Evolutionary conservation across 1,140 invertebrate genomes (phyloP).

Genomic region (Drosophila elegans): DNA sequence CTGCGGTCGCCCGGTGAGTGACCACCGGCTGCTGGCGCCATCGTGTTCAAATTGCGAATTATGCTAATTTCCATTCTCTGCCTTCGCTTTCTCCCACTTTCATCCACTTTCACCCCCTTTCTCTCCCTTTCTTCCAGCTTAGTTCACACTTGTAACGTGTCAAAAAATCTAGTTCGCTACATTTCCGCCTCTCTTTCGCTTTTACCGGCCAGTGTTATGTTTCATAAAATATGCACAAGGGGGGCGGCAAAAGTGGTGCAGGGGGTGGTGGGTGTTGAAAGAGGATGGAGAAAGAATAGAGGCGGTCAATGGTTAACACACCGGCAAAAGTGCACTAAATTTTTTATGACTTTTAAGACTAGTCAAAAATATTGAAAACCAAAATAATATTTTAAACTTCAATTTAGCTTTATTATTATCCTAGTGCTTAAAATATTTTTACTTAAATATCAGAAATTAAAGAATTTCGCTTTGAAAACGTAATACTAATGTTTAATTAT

Average conservation of each 20-base stretch:
- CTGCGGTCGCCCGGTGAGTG: conserved; percentile 31
- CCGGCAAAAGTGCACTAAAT: neutral
- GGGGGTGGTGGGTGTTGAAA: neutral
- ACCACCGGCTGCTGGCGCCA: conserved; percentile 47
- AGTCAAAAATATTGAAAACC: no score
- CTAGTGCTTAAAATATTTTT: no score
- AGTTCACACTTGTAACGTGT: conserved; percentile 57
- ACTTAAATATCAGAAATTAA: no score
- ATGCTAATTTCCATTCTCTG: conserved; percentile 66
- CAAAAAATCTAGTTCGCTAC: conserved; percentile 68
- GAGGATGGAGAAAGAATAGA: neutral
- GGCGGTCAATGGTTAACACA: conserved; percentile 12
- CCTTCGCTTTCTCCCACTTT: neutral
- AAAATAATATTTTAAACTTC: no score
- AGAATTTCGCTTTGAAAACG: no score
- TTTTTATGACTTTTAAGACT: no score
- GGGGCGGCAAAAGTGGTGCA: neutral
- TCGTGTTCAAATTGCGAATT: conserved; percentile 79
- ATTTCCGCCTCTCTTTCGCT: conserved; percentile 28
- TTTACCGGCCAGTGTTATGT: conserved; percentile 52
- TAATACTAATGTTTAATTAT: no score
- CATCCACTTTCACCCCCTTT: neutral
- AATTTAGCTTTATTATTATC: no score
- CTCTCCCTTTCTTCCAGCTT: neutral
- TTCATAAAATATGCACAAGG: conserved; percentile 68